Base-by-base conservation (phyloP, 1,140 invertebrate species). In the Megalopta genalis region DNA sequence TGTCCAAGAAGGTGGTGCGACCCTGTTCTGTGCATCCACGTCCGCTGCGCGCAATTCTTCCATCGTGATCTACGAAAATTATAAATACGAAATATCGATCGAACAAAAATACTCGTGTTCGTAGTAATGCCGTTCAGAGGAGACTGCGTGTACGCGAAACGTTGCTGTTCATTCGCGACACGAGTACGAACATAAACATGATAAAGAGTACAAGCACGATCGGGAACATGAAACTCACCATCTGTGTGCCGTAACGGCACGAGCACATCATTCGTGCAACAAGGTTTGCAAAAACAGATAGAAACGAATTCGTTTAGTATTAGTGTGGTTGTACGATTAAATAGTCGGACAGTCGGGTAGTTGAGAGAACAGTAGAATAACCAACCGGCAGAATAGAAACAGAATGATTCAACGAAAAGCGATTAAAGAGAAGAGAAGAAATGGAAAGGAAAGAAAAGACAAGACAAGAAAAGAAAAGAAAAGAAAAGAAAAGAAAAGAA, bases 11-110 rank as follows among this genome's bases (percentile, higher is more conserved):
- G 39, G 21, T 23, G 9, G 27, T 10, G 84, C 9, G 12, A 12
- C 21, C 6, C 42, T 63, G 23, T 0, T 23, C 1, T 9, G 3
- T 0, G 21, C 6, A 27, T 25, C 63, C 23, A 87, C 82, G 70
- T 94, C 93, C 52, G 93, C 94, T 67, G 94, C 91, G 59, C 95
- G 93, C 52, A 96, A 84, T 84, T 96, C 95, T 59, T 95, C 94
- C 94, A 96, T 94, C 2, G 95, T 95, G 72, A 96, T 95, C 95
- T 96, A 90, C 49, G 49, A 18, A 21, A 21, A 52, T 52, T 21
- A 39, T 46, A 27, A n/a, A 27, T 60, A 12, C 18, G 54, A 10
- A 39, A 54, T 18, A 21, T 54, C 21, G 16, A 21, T 21, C 49
- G 49, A 54, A 5, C 21, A 54, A 52, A 52, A 21, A 21, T 18